A percentile compares a stretch with the other conserved stretches of the same genome.
phyloP scores from a whole-genome alignment of 2,888 invertebrate genomes.

The Halictus ligatus region DNA sequence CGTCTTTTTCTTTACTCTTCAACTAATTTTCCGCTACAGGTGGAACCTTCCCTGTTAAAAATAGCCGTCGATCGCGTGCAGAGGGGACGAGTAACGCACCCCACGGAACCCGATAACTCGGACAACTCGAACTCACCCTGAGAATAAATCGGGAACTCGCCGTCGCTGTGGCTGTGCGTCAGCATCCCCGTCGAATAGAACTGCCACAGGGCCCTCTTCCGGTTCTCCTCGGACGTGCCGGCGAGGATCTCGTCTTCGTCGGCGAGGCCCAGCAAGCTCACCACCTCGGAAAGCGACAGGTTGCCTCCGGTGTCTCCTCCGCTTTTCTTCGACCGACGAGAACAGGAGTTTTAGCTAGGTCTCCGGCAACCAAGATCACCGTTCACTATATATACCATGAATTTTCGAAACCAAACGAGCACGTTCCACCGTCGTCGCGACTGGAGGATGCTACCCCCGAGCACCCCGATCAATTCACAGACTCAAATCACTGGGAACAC shows the following conservation, averaged over 20 bases:
- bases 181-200: constrained; percentile 86
- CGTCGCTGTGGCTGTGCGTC: constrained; percentile 94
- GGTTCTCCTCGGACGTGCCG: constrained; percentile 75
- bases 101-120: neutral
- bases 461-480: constrained; percentile 20
- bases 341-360: neutral
- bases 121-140: constrained; percentile 86
- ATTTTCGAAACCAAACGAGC: neutral
- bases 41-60: constrained; percentile 5
- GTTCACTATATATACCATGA: constrained; percentile 25
- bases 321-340: constrained; percentile 13
- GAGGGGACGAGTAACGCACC: neutral
- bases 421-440: neutral
- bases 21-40: constrained; percentile 4
- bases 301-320: constrained; percentile 58
- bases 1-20: neutral
- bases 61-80: neutral
- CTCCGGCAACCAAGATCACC: neutral
- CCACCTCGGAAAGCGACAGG: constrained; percentile 77
- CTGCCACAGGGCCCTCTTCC: constrained; percentile 77
- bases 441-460: neutral
- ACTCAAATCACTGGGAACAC: constrained; percentile 40
- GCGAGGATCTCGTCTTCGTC: constrained; percentile 77
- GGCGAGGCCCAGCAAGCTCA: constrained; percentile 76
- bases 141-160: constrained; percentile 93